A percentile compares a stretch with the other conserved stretches of the same genome.
These are phyloP conservation scores for Anas platyrhynchos DNA, from an alignment of 2,113 vertebrate species.

Conservation along the genomic window DNA sequence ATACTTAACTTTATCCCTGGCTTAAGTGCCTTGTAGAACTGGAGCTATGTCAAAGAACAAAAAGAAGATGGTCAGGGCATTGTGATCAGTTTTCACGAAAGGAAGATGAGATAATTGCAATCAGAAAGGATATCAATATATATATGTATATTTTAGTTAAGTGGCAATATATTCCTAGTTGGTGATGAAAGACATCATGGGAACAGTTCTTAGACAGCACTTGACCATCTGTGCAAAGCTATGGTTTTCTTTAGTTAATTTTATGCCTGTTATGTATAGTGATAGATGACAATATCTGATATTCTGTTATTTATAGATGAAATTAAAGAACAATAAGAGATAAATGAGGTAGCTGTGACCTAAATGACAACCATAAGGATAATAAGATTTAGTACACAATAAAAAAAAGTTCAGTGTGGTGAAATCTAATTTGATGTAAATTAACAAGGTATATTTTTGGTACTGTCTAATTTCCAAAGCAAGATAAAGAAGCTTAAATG, in stretches of 20 bases:
- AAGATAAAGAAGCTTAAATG: slow-evolving; percentile 37
- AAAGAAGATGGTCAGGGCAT: background rate
- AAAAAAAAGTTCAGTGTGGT: background rate
- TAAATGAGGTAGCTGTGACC: background rate
- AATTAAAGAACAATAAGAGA: slow-evolving; percentile 57
- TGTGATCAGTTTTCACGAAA: background rate
- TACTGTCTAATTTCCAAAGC: slow-evolving; percentile 5
- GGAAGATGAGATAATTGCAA: background rate
- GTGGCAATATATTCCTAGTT: slow-evolving; percentile 10
- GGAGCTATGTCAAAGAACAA: background rate
- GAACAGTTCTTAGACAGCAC: background rate
- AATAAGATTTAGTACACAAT: slow-evolving; percentile 4
- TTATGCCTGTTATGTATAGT: background rate
- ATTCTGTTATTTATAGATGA: slow-evolving; percentile 32
- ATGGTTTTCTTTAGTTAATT: slow-evolving; percentile 26
- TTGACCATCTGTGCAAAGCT: slow-evolving; percentile 51
- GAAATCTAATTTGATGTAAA: slow-evolving; percentile 23
- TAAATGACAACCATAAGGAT: slow-evolving; percentile 53
- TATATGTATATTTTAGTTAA: background rate
- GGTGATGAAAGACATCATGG: slow-evolving; percentile 29
- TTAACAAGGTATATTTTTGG: slow-evolving; percentile 38
- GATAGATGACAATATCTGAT: slow-evolving; percentile 47
- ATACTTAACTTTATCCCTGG: background rate
- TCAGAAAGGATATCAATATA: background rate
- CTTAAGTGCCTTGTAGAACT: background rate